Base-by-base conservation (phyloP, 2,113 vertebrate genomes). In the Mohoua ochrocephala region DNA sequence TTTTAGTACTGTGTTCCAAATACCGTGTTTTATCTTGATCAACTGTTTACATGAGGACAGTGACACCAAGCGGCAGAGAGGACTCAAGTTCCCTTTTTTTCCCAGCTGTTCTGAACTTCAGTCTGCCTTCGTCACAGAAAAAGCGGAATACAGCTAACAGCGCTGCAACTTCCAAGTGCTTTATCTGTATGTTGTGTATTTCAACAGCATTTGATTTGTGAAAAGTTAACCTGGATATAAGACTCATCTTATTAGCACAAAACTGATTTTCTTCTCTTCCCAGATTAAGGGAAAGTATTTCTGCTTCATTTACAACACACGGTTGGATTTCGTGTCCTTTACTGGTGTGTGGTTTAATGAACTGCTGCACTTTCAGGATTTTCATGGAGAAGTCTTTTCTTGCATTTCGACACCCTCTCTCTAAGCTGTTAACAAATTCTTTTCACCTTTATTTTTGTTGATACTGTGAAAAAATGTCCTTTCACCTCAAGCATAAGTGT, bases 11-110 rank as follows among this genome's bases (percentile, higher is more conserved):
- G 30, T 9, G 5, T 68, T 70, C 18, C 37, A 68, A 84, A 12
- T 20, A 49, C 20, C 11, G 0, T 3, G 19, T 81, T 83, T 61
- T 82, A 76, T n/a, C 44, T 30, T 21, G 35, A 61, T 33, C 14
- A 13, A 3, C 49, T 30, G 42, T 90, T 88, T 67, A 41, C 78
- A 82, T 80, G 95, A 57, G 39, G 74, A 96, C 18, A 97, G 92
- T 93, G 97, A 75, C 97, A 97, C 95, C 98, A 77, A 57, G 97
- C 30, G 98, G 98, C 57, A 49, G 47, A 64, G 9, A 26, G 15
- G 4, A 69, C 18, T 68, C 37, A 47, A 57, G 53, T 44, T 8
- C 35, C 20, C 3, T 3, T 54, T 35, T 42, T 13, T 7, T 5
- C 1, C 33, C 14, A 45, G 45, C 47, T 68, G 10, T 50, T 80